phyloP scores from a whole-genome alignment of 2,113 vertebrate species.

The Archocentrus centrarchus region DNA sequence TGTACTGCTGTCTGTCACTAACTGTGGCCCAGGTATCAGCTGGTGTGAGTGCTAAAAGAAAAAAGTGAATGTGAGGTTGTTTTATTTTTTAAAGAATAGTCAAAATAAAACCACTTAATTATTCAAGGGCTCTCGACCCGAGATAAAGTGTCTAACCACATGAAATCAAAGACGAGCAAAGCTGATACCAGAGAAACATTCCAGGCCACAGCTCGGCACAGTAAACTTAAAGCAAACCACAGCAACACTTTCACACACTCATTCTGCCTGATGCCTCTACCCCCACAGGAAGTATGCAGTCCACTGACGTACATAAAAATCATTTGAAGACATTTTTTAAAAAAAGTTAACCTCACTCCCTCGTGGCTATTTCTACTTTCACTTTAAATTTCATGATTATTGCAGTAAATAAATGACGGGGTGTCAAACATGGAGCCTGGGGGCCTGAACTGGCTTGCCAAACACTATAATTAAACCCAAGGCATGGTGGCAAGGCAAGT shows the following conservation, averaged over 20 bases:
- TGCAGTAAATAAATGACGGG: too few relatives aligned
- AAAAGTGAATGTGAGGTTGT: neutral
- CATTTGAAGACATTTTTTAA: too few relatives aligned
- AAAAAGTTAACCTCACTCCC: too few relatives aligned
- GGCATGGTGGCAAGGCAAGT: too few relatives aligned
- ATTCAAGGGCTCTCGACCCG: neutral
- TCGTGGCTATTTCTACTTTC: too few relatives aligned
- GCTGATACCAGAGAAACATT: too few relatives aligned
- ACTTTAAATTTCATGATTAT: too few relatives aligned
- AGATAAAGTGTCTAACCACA: neutral
- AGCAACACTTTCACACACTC: neutral
- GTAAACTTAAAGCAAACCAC: neutral
- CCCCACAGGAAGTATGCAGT: neutral
- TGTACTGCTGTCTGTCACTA: neutral
- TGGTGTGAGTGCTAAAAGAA: neutral
- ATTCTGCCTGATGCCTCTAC: neutral
- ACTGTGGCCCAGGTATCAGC: neutral
- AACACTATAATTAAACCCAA: too few relatives aligned
- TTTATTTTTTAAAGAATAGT: neutral
- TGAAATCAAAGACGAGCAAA: neutral
- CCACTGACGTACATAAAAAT: too few relatives aligned
- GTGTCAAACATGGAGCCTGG: too few relatives aligned
- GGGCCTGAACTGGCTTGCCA: too few relatives aligned
- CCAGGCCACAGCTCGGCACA: too few relatives aligned
- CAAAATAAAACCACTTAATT: neutral